phyloP scores from a whole-genome alignment of 2,888 invertebrate genomes.

The Drosophila putrida region DNA sequence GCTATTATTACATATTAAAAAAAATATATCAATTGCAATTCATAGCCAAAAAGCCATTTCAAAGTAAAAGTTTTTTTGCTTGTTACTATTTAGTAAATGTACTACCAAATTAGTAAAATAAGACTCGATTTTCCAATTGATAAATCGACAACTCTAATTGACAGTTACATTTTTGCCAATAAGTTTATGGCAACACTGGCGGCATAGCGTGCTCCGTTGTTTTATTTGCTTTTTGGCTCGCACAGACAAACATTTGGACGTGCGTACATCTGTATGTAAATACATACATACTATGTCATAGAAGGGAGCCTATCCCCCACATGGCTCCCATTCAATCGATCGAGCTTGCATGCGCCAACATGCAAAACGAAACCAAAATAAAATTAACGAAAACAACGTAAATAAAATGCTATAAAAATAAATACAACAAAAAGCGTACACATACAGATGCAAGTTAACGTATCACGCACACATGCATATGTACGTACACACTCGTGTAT shows the following conservation, averaged over 20 bases:
- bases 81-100: background rate
- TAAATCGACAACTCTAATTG: slow-evolving; percentile 23
- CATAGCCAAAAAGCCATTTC: background rate
- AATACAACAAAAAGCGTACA: slow-evolving; percentile 60
- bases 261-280: slow-evolving; percentile 10
- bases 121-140: background rate
- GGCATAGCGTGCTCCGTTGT: slow-evolving; percentile 39
- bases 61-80: background rate
- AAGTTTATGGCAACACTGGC: slow-evolving; percentile 52
- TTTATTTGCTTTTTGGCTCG: slow-evolving; percentile 37
- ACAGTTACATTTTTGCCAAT: slow-evolving; percentile 30
- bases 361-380: slow-evolving; percentile 76
- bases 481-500: slow-evolving; percentile 28
- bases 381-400: slow-evolving; percentile 74
- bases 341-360: slow-evolving; percentile 72
- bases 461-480: slow-evolving; percentile 28
- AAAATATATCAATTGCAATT: too few species aligned
- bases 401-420: slow-evolving; percentile 72
- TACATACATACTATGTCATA: slow-evolving; percentile 21
- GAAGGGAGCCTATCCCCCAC: slow-evolving; percentile 38
- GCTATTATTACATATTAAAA: too few species aligned
- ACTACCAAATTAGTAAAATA: background rate
- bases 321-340: slow-evolving; percentile 73
- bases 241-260: slow-evolving; percentile 22
- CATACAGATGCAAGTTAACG: slow-evolving; percentile 30